Evolutionary conservation across 2,113 vertebrate species (phyloP), one percentile per base, ranked within the genome.

Genomic region (Columbina picui): DNA sequence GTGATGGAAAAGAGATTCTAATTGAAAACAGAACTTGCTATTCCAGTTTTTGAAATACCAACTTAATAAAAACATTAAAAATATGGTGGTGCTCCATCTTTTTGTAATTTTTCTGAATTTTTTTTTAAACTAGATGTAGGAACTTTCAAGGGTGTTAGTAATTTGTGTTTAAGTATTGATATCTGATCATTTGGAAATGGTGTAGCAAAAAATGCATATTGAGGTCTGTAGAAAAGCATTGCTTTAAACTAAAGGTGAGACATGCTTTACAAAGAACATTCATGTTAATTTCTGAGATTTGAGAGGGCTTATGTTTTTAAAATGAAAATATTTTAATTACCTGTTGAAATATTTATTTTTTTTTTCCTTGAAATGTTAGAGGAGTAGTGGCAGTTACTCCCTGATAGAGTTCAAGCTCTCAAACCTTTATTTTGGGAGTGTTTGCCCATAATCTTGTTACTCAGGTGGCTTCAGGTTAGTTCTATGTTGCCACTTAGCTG

Each of bases 361-460:
- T 4, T 3, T 80, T 85, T 87, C 50, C 11, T 34, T 52, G 12
- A 57, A n/a, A 39, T 32, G 1, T 69, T 76, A 41, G 16, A n/a
- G 10, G 16, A 15, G 30, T 20, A 65, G n/a, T 81, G 22, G 12
- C 49, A 63, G 29, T 87, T 77, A 56, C 3, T 86, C 22, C 5
- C 26, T 65, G 16, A 14, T 2, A 61, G 11, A 11, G 26, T 68
- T 89, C n/a, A 45, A 69, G 36, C 10, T 25, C 49, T 45, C 14
- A 1, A 74, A 11, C 10, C 19, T 30, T 43, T 53, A 36, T 6
- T 1, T 1, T 21, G 9, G 21, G 26, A 2, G 1, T 63, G 17
- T 68, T 90, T 38, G 53, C 36, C 36, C n/a, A 23, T 61, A n/a
- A 59, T 32, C 5, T 32, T 82, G 8, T 52, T 70, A 27, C 22